Evolutionary conservation across 2,797 vertebrate genomes (phyloP).

Genomic region (Oreortyx pictus): DNA sequence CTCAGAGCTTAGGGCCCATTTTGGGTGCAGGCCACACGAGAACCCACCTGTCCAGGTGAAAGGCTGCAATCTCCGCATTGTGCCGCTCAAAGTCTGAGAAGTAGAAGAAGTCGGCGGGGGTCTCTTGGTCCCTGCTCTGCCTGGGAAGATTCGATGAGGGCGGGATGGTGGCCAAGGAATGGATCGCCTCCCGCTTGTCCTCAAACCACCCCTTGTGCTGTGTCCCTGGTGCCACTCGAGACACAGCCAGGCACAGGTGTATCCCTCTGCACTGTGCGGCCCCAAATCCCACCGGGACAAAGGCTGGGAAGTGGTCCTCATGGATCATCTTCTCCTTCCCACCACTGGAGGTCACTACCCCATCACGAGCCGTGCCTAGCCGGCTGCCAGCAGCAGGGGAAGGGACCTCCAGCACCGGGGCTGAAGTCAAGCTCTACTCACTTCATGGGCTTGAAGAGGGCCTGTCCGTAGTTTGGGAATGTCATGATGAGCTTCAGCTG

Average conservation of each 20-base stretch:
- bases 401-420: neutral
- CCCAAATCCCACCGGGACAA: neutral
- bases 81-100: slow-evolving; percentile 92
- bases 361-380: neutral
- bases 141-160: slow-evolving; percentile 51
- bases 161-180: accelerated
- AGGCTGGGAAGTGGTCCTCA: neutral
- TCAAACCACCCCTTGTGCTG: neutral
- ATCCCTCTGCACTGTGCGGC: neutral
- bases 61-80: slow-evolving; percentile 84
- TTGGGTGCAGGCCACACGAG: neutral
- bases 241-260: neutral
- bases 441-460: slow-evolving; percentile 89
- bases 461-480: slow-evolving; percentile 84
- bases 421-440: slow-evolving; percentile 55
- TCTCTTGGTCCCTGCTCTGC: slow-evolving; percentile 86
- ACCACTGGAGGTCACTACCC: slow-evolving; percentile 70
- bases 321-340: slow-evolving; percentile 12
- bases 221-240: neutral
- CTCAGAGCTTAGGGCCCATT: neutral
- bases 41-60: neutral
- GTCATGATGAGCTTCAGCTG: slow-evolving; percentile 87
- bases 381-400: accelerated
- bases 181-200: neutral
- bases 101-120: slow-evolving; percentile 87